Percentiles rank a stretch among this genome's conserved stretches.
phyloP scores from a whole-genome alignment of 2,888 invertebrate species.

The Oegoconia quadripuncta region DNA sequence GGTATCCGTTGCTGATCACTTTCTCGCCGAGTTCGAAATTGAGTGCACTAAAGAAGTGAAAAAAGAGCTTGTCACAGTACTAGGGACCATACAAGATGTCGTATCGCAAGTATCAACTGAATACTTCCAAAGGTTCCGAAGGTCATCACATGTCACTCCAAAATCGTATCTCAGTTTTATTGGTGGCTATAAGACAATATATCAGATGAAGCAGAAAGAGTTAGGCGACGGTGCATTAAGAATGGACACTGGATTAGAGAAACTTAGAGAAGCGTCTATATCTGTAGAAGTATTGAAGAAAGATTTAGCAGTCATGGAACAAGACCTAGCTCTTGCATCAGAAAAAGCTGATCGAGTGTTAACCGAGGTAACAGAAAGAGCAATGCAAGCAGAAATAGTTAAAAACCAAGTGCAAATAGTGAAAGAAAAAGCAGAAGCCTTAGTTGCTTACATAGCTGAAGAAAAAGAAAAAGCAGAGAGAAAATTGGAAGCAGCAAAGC shows the following conservation, averaged over 20 bases:
- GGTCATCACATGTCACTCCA: constrained; percentile 97
- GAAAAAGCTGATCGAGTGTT: constrained; percentile 93
- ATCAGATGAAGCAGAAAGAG: constrained; percentile 92
- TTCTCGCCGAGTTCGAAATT: constrained; percentile 92
- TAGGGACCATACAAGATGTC: constrained; percentile 96
- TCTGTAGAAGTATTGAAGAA: constrained; percentile 95
- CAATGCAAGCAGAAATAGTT: constrained; percentile 96
- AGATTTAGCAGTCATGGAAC: constrained; percentile 96
- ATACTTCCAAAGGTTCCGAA: constrained; percentile 93
- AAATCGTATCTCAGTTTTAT: constrained; percentile 98
- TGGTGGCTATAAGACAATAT: constrained; percentile 96
- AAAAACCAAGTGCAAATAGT: constrained; percentile 97
- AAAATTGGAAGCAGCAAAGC: constrained; percentile 96
- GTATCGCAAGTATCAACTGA: constrained; percentile 91
- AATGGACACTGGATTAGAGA: constrained; percentile 97
- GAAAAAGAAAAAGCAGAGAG: constrained; percentile 95
- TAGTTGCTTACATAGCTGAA: constrained; percentile 91
- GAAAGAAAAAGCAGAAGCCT: constrained; percentile 95
- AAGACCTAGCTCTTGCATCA: constrained; percentile 94
- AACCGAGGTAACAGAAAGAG: constrained; percentile 94
- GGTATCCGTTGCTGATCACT: constrained; percentile 95
- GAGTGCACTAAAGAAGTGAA: constrained; percentile 92
- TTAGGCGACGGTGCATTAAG: constrained; percentile 92
- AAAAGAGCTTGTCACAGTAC: constrained; percentile 89
- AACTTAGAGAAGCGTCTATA: constrained; percentile 95